Evolutionary conservation across 2,797 vertebrate genomes (phyloP).

Genomic region (Anguilla obscura): DNA sequence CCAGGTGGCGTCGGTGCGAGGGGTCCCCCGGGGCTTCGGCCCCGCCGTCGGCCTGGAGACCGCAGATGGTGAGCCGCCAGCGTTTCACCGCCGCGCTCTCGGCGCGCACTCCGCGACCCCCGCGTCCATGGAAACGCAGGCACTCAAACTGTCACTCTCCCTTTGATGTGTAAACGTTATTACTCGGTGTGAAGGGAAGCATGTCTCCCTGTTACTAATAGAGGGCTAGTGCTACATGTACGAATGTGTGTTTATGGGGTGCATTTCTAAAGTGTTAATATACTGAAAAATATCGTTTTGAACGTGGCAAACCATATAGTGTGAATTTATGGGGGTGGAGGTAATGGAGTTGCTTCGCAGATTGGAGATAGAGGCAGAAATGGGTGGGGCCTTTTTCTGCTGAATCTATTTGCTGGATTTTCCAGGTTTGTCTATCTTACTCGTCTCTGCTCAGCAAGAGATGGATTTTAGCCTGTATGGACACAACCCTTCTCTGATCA

Average conservation of each 20-base stretch:
- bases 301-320: neutral
- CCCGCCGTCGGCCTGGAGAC: constrained; percentile 85
- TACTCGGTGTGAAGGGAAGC: constrained; percentile 3
- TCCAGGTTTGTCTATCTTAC: neutral
- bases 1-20: constrained; percentile 81
- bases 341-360: neutral
- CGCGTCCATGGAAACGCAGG: constrained; percentile 35
- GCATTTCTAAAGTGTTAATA: too few relatives aligned
- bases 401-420: neutral
- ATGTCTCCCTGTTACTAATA: neutral
- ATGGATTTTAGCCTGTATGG: neutral
- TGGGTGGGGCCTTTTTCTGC: neutral
- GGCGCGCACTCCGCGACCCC: constrained; percentile 18
- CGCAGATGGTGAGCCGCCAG: constrained; percentile 82
- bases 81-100: constrained; percentile 19
- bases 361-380: neutral
- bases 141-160: constrained; percentile 12
- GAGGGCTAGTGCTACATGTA: neutral
- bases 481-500: neutral
- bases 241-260: too few relatives aligned
- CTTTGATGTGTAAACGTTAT: constrained; percentile 9
- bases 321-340: neutral
- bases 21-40: constrained; percentile 77
- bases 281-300: neutral
- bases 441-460: neutral